Evolutionary conservation across 2,113 vertebrate species (phyloP), one percentile per base, ranked within the genome.

Genomic region (Gavia stellata): DNA sequence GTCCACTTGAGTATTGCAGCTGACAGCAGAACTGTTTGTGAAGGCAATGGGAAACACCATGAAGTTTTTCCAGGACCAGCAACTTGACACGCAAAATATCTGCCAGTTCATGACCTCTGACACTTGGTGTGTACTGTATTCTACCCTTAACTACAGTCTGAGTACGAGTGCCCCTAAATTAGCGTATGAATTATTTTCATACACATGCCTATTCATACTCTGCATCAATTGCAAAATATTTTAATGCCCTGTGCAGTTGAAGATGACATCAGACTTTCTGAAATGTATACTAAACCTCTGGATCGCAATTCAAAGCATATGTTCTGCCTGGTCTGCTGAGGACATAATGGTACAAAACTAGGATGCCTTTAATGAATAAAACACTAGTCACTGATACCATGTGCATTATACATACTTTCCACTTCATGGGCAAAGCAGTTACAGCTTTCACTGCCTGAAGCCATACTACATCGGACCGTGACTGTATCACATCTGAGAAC

Each of bases 321-420:
- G 75, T 95, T 95, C 79, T 93, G 86, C 83, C 88, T 95, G 92
- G 52, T 68, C 92, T 96, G 83, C 91, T 68, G 83, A 85, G 91
- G 83, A 94, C 81, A 77, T 58, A 72, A 94, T 3, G 1, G 86
- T 58, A 94, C 49, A 89, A 89, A 93, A 92, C 68, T 45, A 92
- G 88, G 92, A 96, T 94, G 91, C 91, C 58, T 97, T 95, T 97
- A 97, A 96, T 95, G 92, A 96, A 95, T 97, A 97, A 95, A 97
- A 95, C 94, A 97, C 92, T 72, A 97, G 94, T 89, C 81, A 89
- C 66, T 82, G 94, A 96, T 91, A 96, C 62, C 83, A 44, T 18
- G 81, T 75, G 66, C 83, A 82, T 95, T 94, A 92, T 89, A 94
- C 81, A 92, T 85, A 89, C 86, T 95, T 97, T 94, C 91, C 91